Evolutionary conservation across 1,140 invertebrate species (phyloP).

Genomic region (Brachionus sp.): DNA sequence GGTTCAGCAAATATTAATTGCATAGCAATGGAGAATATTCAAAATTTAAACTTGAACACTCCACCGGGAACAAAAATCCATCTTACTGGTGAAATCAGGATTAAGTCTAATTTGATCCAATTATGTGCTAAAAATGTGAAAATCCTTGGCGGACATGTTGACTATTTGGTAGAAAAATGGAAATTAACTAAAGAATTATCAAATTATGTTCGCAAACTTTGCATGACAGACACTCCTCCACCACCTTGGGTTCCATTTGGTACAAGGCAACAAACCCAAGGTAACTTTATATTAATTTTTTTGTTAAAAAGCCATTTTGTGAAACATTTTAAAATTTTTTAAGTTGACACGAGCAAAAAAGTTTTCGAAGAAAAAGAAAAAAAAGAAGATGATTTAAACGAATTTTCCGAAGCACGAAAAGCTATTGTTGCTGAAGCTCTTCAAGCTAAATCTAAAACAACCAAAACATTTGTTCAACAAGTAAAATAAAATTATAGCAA

Average conservation of each 20-base stretch:
- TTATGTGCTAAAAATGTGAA: slow-evolving; percentile 13
- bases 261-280: not conserved
- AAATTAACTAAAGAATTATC: slow-evolving; percentile 31
- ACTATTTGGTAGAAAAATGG: slow-evolving; percentile 35
- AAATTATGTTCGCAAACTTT: not conserved
- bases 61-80: slow-evolving; percentile 27
- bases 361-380: not conserved
- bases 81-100: not conserved
- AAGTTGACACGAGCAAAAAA: slow-evolving; percentile 31
- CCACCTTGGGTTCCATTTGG: slow-evolving; percentile 41
- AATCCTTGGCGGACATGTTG: slow-evolving; percentile 30
- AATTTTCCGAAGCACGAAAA: not conserved
- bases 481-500: not conserved
- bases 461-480: slow-evolving; percentile 10
- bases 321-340: not conserved
- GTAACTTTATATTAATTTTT: not conserved
- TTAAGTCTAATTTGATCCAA: not conserved
- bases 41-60: slow-evolving; percentile 8
- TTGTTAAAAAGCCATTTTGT: not conserved
- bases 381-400: not conserved
- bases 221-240: not conserved
- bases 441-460: not conserved
- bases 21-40: not conserved
- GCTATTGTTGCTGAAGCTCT: not conserved
- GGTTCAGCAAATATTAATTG: not conserved